Evolutionary conservation across 2,113 vertebrate genomes (phyloP), one percentile per base, ranked within the genome.

Genomic region (Phoxinus phoxinus): DNA sequence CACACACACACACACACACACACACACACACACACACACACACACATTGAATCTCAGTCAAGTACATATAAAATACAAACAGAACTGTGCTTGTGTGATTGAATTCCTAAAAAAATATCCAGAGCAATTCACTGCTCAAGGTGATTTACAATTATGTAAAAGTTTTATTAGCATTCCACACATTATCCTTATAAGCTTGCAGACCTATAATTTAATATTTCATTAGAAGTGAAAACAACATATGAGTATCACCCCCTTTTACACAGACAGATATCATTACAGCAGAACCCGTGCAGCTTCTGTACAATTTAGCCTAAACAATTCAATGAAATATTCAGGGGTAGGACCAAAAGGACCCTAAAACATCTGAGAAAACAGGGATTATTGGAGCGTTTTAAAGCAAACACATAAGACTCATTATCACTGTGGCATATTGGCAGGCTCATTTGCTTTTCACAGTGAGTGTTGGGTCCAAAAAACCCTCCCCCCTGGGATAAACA

Each of bases 401-500:
- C 30, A 56, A 89, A 17, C 61, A 80, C 84, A 84, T 65, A 86
- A 83, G 61, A 94, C 89, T 94, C 93, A 95, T 94, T 93, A 91
- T 93, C 93, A 97, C 97, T 96, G 96, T 95, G 97, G 96, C 97
- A 97, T 98, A 97, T 98, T 98, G 97, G 97, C 96, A 96, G 95
- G 95, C 97, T 98, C 96, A 96, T 98, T 97, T 97, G 96, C 96
- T 95, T 97, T 96, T 97, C 96, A 94, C 96, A 96, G 97, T 94
- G 90, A 96, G 96, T 93, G 93, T 95, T 92, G 96, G 97, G 97
- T 96, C 97, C 97, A 97, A 97, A 95, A 94, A 96, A 93, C 23
- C 56, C 89, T 89, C 92, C 97, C 97, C 96, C 97, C 81, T 91
- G 97, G 97, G 98, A 98, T 92, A 93, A 93, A 94, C 96, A 96